phyloP scores from a whole-genome alignment of 2,888 invertebrate species.

The Ochropleura plecta region DNA sequence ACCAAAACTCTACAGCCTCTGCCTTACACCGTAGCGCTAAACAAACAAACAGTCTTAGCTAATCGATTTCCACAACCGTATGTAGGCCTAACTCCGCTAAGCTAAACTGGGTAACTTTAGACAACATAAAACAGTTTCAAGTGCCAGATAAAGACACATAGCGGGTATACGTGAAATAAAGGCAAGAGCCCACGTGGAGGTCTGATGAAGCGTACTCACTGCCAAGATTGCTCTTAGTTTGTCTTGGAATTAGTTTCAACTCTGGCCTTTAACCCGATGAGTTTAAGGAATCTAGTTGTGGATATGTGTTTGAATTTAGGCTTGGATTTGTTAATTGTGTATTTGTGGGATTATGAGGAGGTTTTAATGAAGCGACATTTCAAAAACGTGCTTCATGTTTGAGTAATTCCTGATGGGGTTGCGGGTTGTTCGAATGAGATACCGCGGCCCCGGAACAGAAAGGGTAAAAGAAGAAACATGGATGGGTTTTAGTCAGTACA shows the following conservation, averaged over 20 bases:
- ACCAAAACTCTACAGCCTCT: conserved; percentile 8
- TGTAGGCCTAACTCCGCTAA: conserved; percentile 51
- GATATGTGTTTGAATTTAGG: conserved; percentile 30
- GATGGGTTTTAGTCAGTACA: too few species aligned
- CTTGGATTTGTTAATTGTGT: conserved; percentile 1
- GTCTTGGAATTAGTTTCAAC: conserved; percentile 63
- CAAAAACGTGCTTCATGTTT: neutral
- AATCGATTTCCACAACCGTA: conserved; percentile 57
- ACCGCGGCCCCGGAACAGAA: too few species aligned
- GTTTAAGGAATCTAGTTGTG: conserved; percentile 34
- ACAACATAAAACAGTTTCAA: conserved; percentile 80
- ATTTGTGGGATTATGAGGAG: conserved; percentile 12
- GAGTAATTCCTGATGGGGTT: too few species aligned
- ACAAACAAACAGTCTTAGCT: conserved; percentile 36
- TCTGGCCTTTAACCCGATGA: conserved; percentile 25
- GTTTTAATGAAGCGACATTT: neutral
- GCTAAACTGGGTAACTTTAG: conserved; percentile 71
- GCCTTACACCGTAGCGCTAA: neutral
- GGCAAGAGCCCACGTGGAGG: conserved; percentile 53
- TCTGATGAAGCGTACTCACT: conserved; percentile 55
- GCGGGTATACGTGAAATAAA: conserved; percentile 71
- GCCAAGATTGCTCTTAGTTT: conserved; percentile 60
- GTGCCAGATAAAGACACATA: conserved; percentile 76
- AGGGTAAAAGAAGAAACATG: too few species aligned
- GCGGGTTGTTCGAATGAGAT: too few species aligned